A percentile compares a stretch with the other conserved stretches of the same genome.
phyloP scores from a whole-genome alignment of 2,888 invertebrate species.

The Stenurella melanura region DNA sequence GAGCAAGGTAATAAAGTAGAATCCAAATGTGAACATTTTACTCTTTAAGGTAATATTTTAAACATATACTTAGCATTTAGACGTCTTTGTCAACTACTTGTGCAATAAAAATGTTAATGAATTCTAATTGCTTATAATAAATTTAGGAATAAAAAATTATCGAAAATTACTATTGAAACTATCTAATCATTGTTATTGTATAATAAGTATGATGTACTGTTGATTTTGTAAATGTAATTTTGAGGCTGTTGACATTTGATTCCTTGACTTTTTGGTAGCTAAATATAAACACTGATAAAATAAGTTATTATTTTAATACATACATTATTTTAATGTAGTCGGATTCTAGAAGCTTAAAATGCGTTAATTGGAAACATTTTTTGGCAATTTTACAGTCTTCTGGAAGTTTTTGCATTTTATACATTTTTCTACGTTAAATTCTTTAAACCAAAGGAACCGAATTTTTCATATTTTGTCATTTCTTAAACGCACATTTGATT shows the following conservation, averaged over 20 bases:
- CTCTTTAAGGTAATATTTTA: not conserved
- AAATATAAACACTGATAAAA: conserved; percentile 3
- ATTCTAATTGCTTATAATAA: not conserved
- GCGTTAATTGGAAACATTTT: too few relatives aligned
- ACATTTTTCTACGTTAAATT: too few relatives aligned
- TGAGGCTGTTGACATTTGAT: conserved; percentile 21
- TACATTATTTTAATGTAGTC: too few relatives aligned
- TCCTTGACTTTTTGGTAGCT: not conserved
- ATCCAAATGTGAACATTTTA: not conserved
- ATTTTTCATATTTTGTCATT: too few relatives aligned
- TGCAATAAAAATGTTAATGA: not conserved
- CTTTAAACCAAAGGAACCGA: too few relatives aligned
- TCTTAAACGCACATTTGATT: too few relatives aligned
- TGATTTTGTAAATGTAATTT: not conserved
- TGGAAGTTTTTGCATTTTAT: too few relatives aligned
- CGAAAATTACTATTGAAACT: not conserved
- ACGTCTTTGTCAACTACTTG: not conserved
- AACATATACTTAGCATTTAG: not conserved
- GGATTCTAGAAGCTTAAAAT: too few relatives aligned
- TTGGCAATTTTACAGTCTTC: too few relatives aligned
- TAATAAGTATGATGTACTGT: not conserved
- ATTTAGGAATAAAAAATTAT: not conserved
- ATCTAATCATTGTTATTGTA: not conserved
- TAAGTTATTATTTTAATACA: not conserved
- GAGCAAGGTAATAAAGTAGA: not conserved